These are phyloP conservation scores for Platycercus adscitus DNA, from an alignment of 2,113 vertebrate species.

Conservation along the genomic window DNA sequence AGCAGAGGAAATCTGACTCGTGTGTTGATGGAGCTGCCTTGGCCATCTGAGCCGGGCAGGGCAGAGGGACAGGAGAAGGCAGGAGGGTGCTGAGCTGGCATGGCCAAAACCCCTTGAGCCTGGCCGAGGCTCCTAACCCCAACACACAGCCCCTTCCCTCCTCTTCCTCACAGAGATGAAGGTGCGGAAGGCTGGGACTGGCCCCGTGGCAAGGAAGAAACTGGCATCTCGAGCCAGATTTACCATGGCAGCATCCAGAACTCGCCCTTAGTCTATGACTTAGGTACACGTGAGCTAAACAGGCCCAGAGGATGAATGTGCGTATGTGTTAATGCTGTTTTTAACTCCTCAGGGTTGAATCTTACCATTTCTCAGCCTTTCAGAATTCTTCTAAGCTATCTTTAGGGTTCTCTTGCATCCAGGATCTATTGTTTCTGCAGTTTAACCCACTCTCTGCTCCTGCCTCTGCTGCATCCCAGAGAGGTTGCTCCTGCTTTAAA, in stretches of 20 bases:
- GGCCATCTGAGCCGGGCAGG: not conserved
- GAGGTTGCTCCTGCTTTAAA: not conserved
- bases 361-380: not conserved
- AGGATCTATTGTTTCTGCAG: not conserved
- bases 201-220: not conserved
- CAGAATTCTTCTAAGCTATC: not conserved
- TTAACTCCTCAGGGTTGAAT: not conserved
- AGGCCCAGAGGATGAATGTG: not conserved
- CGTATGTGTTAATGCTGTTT: accelerated
- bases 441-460: not conserved
- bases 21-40: not conserved
- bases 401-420: not conserved
- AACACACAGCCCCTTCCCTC: accelerated
- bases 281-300: not conserved
- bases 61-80: not conserved
- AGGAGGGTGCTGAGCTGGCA: not conserved
- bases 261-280: not conserved
- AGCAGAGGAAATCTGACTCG: constrained; percentile 24
- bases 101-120: not conserved
- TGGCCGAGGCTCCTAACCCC: not conserved
- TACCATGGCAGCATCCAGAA: not conserved
- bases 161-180: not conserved
- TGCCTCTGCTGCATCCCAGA: not conserved
- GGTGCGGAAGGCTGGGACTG: accelerated
- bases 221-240: not conserved